Conservation (phyloP, 2,888 invertebrate genomes). For the Cephus pygmeus region DNA sequence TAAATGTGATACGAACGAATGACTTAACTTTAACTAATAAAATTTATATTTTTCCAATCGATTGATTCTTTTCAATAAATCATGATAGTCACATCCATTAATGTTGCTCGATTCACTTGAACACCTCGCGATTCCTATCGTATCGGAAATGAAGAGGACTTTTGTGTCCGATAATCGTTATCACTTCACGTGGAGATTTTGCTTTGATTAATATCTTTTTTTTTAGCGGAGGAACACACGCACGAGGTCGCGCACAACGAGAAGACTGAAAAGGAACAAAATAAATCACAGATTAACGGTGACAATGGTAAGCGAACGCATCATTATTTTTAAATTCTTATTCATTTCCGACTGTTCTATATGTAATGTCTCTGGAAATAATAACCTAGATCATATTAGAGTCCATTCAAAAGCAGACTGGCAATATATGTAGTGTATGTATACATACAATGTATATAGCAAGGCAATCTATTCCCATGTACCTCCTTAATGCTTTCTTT, state of each 20-base stretch:
- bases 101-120: not conserved
- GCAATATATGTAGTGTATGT: not conserved
- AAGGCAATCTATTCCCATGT: not conserved
- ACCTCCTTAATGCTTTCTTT: not conserved
- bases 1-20: not conserved
- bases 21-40: not conserved
- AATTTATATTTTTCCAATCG: not conserved
- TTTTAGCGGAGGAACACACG: conserved; percentile 35
- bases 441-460: not conserved
- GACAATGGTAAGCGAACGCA: conserved; percentile 61
- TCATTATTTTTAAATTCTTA: not conserved
- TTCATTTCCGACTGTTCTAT: not conserved
- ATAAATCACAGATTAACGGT: conserved; percentile 57
- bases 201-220: not conserved
- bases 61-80: not conserved
- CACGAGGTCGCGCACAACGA: conserved; percentile 34
- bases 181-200: not conserved
- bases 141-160: not conserved
- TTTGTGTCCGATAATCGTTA: not conserved
- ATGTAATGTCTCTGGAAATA: not conserved
- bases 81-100: not conserved
- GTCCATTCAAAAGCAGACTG: not conserved
- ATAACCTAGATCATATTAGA: not conserved
- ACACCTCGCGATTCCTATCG: not conserved
- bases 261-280: conserved; percentile 48